Conservation (phyloP, 1,140 invertebrate species). For the Leptinotarsa defecta region DNA sequence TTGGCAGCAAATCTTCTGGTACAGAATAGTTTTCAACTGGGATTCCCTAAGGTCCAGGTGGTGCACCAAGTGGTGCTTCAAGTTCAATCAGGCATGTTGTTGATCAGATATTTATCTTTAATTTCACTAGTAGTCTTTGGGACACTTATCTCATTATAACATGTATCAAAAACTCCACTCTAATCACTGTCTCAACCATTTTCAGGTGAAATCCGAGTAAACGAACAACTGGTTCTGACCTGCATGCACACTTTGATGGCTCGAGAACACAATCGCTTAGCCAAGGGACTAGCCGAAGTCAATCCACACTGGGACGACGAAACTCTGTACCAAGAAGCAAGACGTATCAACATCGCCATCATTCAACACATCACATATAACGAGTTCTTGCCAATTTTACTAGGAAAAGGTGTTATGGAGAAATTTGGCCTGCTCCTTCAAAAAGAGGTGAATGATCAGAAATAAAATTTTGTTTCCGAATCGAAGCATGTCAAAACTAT, state of each 20-base stretch:
- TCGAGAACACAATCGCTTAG: conserved; percentile 85
- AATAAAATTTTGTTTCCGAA: background rate
- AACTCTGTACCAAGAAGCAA: conserved; percentile 88
- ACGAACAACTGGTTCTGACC: conserved; percentile 87
- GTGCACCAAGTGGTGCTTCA: too few relatives aligned
- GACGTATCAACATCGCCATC: conserved; percentile 86
- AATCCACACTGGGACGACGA: conserved; percentile 97
- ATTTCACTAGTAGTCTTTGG: too few relatives aligned
- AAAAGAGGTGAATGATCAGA: conserved; percentile 68
- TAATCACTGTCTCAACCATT: background rate
- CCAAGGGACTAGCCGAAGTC: conserved; percentile 72
- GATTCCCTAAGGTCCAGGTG: too few relatives aligned
- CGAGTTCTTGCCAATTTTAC: conserved; percentile 90
- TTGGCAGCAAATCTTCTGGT: too few relatives aligned
- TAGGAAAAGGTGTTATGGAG: conserved; percentile 92
- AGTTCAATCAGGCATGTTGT: too few relatives aligned
- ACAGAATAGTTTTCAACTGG: too few relatives aligned
- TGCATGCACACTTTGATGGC: conserved; percentile 91
- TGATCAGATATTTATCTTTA: too few relatives aligned
- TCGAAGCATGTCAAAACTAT: background rate
- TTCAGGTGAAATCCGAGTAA: conserved; percentile 86
- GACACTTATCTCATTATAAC: too few relatives aligned
- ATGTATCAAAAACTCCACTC: too few relatives aligned
- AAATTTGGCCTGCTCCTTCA: conserved; percentile 85
- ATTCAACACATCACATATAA: conserved; percentile 94